These are phyloP conservation scores for Echiichthys vipera DNA, from an alignment of 2,797 vertebrate genomes.

Conservation along the genomic window DNA sequence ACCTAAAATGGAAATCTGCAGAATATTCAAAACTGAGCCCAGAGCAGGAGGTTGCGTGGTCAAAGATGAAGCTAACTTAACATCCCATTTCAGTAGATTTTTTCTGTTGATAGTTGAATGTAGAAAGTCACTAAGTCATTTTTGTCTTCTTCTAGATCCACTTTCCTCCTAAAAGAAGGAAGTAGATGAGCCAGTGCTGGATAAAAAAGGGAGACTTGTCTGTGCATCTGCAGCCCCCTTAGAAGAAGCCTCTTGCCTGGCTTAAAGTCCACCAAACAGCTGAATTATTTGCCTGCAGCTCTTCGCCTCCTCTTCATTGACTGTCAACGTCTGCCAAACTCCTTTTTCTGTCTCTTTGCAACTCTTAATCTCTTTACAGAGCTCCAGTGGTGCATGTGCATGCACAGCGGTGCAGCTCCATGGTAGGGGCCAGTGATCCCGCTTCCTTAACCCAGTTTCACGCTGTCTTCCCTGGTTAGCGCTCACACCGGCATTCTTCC, in stretches of 20 bases:
- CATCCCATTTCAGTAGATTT: constrained; percentile 33
- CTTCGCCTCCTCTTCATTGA: constrained; percentile 38
- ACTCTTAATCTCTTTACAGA: constrained; percentile 54
- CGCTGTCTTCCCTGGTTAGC: constrained; percentile 65
- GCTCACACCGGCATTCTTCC: constrained; percentile 81
- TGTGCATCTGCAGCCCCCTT: constrained; percentile 52
- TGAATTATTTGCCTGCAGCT: constrained; percentile 49
- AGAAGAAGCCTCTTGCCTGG: constrained; percentile 46
- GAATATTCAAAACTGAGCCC: constrained; percentile 31
- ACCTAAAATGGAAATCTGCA: constrained; percentile 3
- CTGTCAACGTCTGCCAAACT: constrained; percentile 48
- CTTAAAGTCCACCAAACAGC: constrained; percentile 57
- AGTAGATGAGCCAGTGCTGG: constrained; percentile 17
- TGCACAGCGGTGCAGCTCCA: constrained; percentile 57
- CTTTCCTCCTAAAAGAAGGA: constrained; percentile 19
- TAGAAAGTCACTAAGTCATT: constrained; percentile 19
- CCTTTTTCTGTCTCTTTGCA: constrained; percentile 47
- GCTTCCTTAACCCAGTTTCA: constrained; percentile 80
- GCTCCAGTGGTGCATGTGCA: constrained; percentile 39
- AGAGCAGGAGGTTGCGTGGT: constrained; percentile 1
- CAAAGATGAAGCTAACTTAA: constrained; percentile 23
- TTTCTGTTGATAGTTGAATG: constrained; percentile 35
- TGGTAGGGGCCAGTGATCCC: constrained; percentile 51
- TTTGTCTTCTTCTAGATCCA: constrained; percentile 19
- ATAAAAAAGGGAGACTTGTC: constrained; percentile 43